phyloP scores from a whole-genome alignment of 2,888 invertebrate genomes.

The Agrypnus murinus region DNA sequence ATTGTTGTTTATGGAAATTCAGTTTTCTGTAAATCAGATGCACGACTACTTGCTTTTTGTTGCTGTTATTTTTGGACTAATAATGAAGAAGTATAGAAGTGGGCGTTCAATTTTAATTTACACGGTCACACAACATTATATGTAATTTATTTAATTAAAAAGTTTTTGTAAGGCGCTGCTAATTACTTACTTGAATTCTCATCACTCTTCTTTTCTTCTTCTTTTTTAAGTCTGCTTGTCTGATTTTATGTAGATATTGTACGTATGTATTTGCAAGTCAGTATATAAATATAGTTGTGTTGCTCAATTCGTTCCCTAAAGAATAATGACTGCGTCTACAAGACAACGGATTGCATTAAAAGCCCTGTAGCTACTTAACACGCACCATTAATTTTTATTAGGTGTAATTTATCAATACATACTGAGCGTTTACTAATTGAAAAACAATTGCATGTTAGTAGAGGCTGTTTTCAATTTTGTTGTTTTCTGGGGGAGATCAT shows the following conservation, averaged over 20 bases:
- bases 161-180: not conserved
- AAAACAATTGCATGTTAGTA: slow-evolving; percentile 28
- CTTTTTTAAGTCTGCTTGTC: not conserved
- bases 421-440: slow-evolving; percentile 32
- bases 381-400: slow-evolving; percentile 33
- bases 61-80: too few relatives aligned
- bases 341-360: slow-evolving; percentile 26
- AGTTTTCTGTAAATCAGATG: too few relatives aligned
- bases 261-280: too few relatives aligned
- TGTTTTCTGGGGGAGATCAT: not conserved
- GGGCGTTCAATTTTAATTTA: too few relatives aligned
- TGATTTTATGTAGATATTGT: not conserved
- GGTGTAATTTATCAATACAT: slow-evolving; percentile 29
- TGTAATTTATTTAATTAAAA: too few relatives aligned
- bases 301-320: slow-evolving; percentile 14
- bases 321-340: slow-evolving; percentile 18
- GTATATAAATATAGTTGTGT: not conserved
- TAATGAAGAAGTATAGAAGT: too few relatives aligned
- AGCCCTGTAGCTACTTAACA: slow-evolving; percentile 16
- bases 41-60: too few relatives aligned
- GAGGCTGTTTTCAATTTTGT: too few relatives aligned
- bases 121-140: too few relatives aligned
- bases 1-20: too few relatives aligned
- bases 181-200: not conserved
- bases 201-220: not conserved